Evolutionary conservation across 1,140 invertebrate species (phyloP).

Genomic region (Maniola jurtina): DNA sequence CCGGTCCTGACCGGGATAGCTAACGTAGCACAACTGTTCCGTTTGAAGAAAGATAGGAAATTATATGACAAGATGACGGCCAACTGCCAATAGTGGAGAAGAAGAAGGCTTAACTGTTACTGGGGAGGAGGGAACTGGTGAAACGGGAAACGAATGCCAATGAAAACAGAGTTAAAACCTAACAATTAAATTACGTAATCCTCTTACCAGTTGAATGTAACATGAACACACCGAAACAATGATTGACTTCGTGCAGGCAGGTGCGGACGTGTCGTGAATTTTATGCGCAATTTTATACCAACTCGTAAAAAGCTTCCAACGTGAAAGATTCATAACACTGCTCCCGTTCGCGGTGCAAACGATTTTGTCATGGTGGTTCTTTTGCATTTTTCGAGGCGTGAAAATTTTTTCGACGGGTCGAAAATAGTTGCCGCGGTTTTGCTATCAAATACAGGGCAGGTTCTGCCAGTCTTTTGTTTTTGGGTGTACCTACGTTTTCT

Average conservation of each 20-base stretch:
- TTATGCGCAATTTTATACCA: constrained; percentile 62
- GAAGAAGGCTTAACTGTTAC: no score
- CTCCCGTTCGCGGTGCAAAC: constrained; percentile 37
- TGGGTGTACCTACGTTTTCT: background rate
- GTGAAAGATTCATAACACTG: constrained; percentile 63
- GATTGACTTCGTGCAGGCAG: constrained; percentile 59
- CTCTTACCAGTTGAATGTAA: constrained; percentile 14
- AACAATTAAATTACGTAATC: constrained; percentile 4
- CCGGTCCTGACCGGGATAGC: no score
- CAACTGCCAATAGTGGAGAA: no score
- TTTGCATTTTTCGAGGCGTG: constrained; percentile 11
- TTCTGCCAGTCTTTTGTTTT: background rate
- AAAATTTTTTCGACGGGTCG: constrained; percentile 1
- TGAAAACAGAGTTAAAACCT: no score
- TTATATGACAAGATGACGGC: no score
- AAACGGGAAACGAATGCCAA: no score
- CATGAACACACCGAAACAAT: constrained; percentile 53
- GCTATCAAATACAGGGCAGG: background rate
- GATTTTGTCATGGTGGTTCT: constrained; percentile 31
- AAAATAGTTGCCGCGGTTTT: constrained; percentile 5
- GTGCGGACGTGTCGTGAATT: constrained; percentile 60
- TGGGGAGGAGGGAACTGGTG: no score
- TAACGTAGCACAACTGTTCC: no score
- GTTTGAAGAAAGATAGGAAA: no score
- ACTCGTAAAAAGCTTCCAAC: constrained; percentile 54